Conservation (phyloP, 1,140 invertebrate species). For the Trissolcus basalis region DNA sequence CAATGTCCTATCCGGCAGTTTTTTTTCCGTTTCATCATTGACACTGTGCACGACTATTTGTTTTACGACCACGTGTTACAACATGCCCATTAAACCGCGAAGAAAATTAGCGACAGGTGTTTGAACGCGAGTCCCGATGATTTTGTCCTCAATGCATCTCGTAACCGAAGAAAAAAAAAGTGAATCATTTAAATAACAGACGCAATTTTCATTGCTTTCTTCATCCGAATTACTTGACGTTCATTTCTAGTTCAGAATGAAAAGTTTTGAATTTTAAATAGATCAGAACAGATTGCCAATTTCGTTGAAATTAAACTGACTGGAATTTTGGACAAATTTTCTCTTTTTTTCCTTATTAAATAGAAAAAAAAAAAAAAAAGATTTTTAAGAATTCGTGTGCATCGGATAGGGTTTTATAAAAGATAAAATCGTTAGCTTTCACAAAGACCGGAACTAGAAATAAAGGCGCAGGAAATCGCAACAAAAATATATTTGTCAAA, state of each 20-base stretch:
- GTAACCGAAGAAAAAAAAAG: no score
- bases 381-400: constrained; percentile 1
- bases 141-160: no score
- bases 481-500: constrained; percentile 73
- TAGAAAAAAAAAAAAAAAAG: constrained; percentile 4
- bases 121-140: no score
- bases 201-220: no score
- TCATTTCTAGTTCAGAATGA: no score
- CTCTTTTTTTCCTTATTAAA: no score
- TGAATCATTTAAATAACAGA: no score
- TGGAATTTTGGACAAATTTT: no score
- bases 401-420: constrained; percentile 9
- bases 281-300: background rate
- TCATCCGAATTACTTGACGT: no score
- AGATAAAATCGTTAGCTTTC: constrained; percentile 59
- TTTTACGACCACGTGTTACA: constrained; percentile 17
- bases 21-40: constrained; percentile 37
- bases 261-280: background rate
- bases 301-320: no score
- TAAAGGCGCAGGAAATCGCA: constrained; percentile 72
- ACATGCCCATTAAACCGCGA: constrained; percentile 38
- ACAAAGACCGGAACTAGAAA: constrained; percentile 68
- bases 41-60: constrained; percentile 37
- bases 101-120: background rate
- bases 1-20: constrained; percentile 18